Base-by-base conservation (phyloP, 2,113 vertebrate genomes). In the Salvelinus sp. region DNA sequence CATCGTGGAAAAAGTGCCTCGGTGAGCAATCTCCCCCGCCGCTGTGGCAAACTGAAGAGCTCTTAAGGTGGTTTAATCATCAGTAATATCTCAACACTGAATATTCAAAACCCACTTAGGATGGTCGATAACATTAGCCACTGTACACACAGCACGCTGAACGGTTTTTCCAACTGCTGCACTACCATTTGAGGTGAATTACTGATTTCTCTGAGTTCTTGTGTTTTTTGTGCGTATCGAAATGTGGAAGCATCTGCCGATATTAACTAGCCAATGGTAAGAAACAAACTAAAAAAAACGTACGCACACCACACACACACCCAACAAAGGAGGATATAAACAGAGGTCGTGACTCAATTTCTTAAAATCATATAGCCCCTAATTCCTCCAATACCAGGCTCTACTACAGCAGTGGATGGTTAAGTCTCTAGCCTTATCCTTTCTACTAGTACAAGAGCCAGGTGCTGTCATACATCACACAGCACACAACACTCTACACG, bases 21-120 rank as follows among this genome's bases (percentile, higher is more conserved):
- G 89, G 89, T 87, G 85, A 86, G 89, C 90, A 88, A 83, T 89
- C 83, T 82, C 77, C 70, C 70, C 72, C 20, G n/a, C 58, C 67
- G 82, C 83, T 65, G 85, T 44, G 63, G 86, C 80, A 70, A 85
- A 80, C 84, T 70, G 82, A 87, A 82, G 84, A 62, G 88, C 88
- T 89, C 89, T 89, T 91, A 87, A 90, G 85, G 84, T 83, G 79
- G 76, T 85, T 89, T 90, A 90, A 90, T 91, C 91, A 91, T 54
- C 50, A 18, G 89, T 54, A 86, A 86, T 81, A 81, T 58, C 78
- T 73, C 82, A 60, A 77, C 79, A 66, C 84, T 91, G 89, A 92
- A 92, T 91, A 92, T 93, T 91, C 91, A 92, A 71, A 82, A 83
- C 33, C 80, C 87, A 88, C 86, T 90, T 88, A 82, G 80, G 68